phyloP scores from a whole-genome alignment of 2,113 vertebrate genomes.

The Candoia aspera region DNA sequence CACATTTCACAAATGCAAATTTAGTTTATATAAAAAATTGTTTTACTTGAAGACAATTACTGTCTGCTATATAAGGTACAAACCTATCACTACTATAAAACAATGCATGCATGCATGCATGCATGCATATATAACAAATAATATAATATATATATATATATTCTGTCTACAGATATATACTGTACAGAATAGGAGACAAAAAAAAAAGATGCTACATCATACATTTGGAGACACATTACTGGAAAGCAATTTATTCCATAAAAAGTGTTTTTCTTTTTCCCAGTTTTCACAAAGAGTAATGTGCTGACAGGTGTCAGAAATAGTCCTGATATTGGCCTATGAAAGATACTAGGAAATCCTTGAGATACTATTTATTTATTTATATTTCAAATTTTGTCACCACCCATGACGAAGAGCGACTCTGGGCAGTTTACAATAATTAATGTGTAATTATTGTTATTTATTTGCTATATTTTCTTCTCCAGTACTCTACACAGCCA shows the following conservation, averaged over 20 bases:
- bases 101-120: too few relatives aligned
- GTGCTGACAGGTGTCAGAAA: not conserved
- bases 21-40: not conserved
- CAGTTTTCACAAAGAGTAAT: not conserved
- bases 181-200: not conserved
- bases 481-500: not conserved
- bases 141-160: too few relatives aligned
- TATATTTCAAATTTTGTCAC: too few relatives aligned
- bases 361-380: not conserved
- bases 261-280: not conserved
- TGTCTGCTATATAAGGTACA: slow-evolving; percentile 14
- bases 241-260: not conserved
- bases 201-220: not conserved
- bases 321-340: not conserved
- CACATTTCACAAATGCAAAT: slow-evolving; percentile 16
- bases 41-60: not conserved
- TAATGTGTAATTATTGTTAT: not conserved
- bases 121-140: too few relatives aligned
- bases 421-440: too few relatives aligned
- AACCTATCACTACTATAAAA: slow-evolving; percentile 10
- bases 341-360: not conserved
- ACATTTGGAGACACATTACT: not conserved
- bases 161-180: not conserved
- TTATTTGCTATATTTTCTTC: not conserved
- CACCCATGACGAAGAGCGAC: too few relatives aligned